These are phyloP conservation scores for Crematogaster levior DNA, from an alignment of 2,888 invertebrate genomes.

Conservation along the genomic window DNA sequence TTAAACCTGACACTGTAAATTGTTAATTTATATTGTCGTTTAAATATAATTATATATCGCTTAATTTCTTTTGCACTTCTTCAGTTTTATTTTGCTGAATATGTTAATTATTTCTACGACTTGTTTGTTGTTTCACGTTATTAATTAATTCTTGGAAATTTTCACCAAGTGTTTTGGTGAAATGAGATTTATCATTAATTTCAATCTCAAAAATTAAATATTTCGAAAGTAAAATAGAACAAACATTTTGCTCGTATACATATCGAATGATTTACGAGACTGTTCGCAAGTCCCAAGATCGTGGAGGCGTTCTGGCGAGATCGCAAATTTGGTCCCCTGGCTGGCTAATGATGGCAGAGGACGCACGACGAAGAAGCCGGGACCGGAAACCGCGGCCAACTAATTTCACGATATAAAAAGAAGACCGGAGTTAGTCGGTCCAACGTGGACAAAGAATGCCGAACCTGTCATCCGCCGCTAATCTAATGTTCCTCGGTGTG, in stretches of 20 bases:
- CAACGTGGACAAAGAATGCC: conserved; percentile 75
- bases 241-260: conserved; percentile 14
- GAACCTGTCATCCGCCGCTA: conserved; percentile 75
- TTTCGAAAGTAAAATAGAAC: background rate
- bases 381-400: conserved; percentile 82
- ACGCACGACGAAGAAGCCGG: conserved; percentile 69
- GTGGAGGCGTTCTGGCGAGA: conserved; percentile 40
- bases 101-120: background rate
- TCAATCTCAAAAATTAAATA: background rate
- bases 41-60: background rate
- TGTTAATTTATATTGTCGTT: background rate
- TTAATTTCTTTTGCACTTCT: background rate
- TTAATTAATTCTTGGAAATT: background rate
- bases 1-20: background rate
- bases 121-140: background rate
- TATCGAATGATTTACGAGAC: conserved; percentile 18
- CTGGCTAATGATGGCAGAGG: conserved; percentile 76
- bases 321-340: conserved; percentile 65
- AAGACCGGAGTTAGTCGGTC: conserved; percentile 70
- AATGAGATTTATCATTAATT: background rate
- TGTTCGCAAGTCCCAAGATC: conserved; percentile 32
- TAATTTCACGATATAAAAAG: conserved; percentile 81
- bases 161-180: background rate
- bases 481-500: conserved; percentile 62
- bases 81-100: background rate